Base-by-base conservation (phyloP, 2,888 invertebrate species). In the Temnothorax rugatulus region DNA sequence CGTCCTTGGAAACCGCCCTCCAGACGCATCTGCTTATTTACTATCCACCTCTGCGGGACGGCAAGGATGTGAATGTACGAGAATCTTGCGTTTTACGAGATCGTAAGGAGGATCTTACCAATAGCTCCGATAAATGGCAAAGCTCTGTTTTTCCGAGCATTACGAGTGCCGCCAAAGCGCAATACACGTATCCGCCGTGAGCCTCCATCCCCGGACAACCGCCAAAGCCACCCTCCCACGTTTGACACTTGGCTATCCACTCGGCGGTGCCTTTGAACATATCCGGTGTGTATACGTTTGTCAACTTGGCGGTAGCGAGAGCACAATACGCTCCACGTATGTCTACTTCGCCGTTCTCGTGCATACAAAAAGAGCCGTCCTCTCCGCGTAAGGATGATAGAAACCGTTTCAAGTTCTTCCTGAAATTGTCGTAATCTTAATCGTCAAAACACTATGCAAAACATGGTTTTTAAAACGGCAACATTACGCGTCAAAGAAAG, bases 101-200 rank as follows among this genome's bases (percentile, higher is more conserved):
- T 64, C 11, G 4, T 54, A 13, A 34, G 3, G 13, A 47, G 61
- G 38, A 34, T 50, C 4, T 54, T 95, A 96, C 97, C 93, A 98
- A 95, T 82, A 99, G 95, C 8, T 97, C 96, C 93, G 97, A 96
- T 79, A 97, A 95, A 95, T 98, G 97, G 95, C 98, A 97, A 44
- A 97, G 95, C 90, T 97, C 95, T 57, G 97, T 96, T 93, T 97
- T 97, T 88, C 97, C 97, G 21, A 99, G 95, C 84, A 99, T 95
- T 4, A 98, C 97, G 64, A 99, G 95, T 0, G 98, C 96, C 76
- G 99, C 99, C 86, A 99, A 96, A 0, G 98, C 99, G 96, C 99
- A 99, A 95, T 98, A 99, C 0, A 99, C 97, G 95, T 99, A 99
- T n/a, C 99, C 99, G 2, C 99, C 99, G 95, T 99, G 99, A 8